These are phyloP conservation scores for Amphilophus citrinellus DNA, from an alignment of 2,113 vertebrate species.

Conservation along the genomic window DNA sequence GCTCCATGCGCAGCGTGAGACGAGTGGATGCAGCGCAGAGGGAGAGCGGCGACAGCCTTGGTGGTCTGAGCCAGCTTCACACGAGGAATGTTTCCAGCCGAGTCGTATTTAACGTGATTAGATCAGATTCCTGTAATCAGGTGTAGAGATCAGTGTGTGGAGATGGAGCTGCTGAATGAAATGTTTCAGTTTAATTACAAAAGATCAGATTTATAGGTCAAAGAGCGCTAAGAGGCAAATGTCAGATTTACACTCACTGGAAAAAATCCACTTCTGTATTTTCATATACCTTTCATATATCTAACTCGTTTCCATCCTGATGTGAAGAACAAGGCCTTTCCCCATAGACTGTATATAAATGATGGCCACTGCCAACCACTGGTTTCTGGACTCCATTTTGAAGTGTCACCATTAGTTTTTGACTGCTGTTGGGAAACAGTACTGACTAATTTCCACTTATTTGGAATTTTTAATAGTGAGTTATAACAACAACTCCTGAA, in stretches of 20 bases:
- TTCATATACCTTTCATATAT: background rate
- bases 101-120: constrained; percentile 8
- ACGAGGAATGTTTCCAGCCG: constrained; percentile 7
- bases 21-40: background rate
- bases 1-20: background rate
- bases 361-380: background rate
- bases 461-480: too few relatives aligned
- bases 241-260: background rate
- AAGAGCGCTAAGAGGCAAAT: background rate
- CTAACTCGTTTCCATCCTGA: background rate
- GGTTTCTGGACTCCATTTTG: background rate
- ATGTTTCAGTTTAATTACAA: background rate
- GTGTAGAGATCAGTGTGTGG: background rate
- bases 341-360: background rate
- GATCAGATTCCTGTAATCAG: constrained; percentile 6
- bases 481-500: too few relatives aligned
- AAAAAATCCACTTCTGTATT: constrained; percentile 5
- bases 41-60: background rate
- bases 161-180: background rate
- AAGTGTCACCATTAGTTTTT: background rate
- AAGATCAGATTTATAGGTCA: background rate
- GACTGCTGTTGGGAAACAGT: background rate
- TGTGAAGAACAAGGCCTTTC: background rate
- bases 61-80: constrained; percentile 7
- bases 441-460: background rate